Base-by-base conservation (phyloP, 1,140 invertebrate genomes). In the Dendroctonus ponderosae region DNA sequence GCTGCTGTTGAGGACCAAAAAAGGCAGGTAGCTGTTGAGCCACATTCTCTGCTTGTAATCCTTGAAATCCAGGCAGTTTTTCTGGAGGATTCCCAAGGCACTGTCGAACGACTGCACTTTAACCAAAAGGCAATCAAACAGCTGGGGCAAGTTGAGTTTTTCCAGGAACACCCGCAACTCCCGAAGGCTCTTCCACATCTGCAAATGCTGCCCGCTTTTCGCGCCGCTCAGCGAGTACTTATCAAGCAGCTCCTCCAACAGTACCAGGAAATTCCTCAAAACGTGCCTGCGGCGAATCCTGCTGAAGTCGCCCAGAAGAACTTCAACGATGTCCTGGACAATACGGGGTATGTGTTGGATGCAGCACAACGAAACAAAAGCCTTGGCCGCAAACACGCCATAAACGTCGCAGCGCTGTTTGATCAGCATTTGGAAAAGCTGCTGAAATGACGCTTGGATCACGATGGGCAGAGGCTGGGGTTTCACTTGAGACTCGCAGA, bases 21-120 rank as follows among this genome's bases (percentile, higher is more conserved):
- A 67, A 12, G 67, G 67, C 7, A 73, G 9, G 48, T 73, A 70
- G 57, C 71, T 73, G 54, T 71, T 57, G 5, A 68, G 46, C 71
- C 69, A 72, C 43, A 72, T 40, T 39, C 64, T 66, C 7, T 60
- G 39, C 12, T 43, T 5, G 62, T 52, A 58, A 43, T 15, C 48
- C 12, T 43, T 5, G 62, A 56, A 58, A 43, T 15, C 48, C 11
- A 63, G 6, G 48, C 12, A 51, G 42, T 46, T 39, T 40, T 46
- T 42, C 5, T n/a, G 14, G 46, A 49, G 5, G 39, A 9, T 15
- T 64, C 41, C 11, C 61, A 44, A 43, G 3, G 8, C 5, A 38
- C 50, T 44, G 66, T 59, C 11, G 37, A 7, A 38, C 9, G 64
- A 42, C 12, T 42, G 6, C 49, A 69, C 43, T 62, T 68, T 70